Evolutionary conservation across 2,888 invertebrate genomes (phyloP).

Genomic region (Orthosia gothica): DNA sequence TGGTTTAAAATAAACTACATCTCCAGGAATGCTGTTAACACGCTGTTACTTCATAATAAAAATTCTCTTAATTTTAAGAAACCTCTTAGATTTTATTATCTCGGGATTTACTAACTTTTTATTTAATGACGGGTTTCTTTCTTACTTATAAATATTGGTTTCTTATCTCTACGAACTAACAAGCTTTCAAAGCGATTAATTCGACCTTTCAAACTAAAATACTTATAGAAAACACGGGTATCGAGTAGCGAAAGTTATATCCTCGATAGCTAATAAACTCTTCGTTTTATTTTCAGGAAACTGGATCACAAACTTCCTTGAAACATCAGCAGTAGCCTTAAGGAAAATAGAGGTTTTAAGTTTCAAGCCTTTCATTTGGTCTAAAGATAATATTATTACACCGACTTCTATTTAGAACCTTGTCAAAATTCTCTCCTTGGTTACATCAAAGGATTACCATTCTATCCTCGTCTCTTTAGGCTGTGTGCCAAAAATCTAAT

Average conservation of each 20-base stretch:
- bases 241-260: conserved; percentile 47
- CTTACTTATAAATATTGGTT: neutral
- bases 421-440: conserved; percentile 37
- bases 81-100: conserved; percentile 2
- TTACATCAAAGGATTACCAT: conserved; percentile 14
- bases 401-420: conserved; percentile 4
- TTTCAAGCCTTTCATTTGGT: conserved; percentile 39
- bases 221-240: conserved; percentile 49
- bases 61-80: neutral
- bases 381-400: conserved; percentile 34
- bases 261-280: conserved; percentile 47
- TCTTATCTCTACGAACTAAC: neutral
- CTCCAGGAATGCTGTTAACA: conserved; percentile 8
- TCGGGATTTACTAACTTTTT: neutral
- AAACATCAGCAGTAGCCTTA: conserved; percentile 20
- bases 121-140: neutral
- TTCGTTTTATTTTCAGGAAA: conserved; percentile 55
- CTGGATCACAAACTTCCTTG: conserved; percentile 36
- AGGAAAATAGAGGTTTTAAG: conserved; percentile 35
- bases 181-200: conserved; percentile 36
- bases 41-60: no score
- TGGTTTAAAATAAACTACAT: conserved; percentile 23
- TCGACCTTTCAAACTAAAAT: conserved; percentile 36
- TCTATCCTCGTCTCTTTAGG: conserved; percentile 2
- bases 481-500: conserved; percentile 46